These are phyloP conservation scores for Girardinichthys multiradiatus DNA, from an alignment of 2,113 vertebrate genomes.

Conservation along the genomic window DNA sequence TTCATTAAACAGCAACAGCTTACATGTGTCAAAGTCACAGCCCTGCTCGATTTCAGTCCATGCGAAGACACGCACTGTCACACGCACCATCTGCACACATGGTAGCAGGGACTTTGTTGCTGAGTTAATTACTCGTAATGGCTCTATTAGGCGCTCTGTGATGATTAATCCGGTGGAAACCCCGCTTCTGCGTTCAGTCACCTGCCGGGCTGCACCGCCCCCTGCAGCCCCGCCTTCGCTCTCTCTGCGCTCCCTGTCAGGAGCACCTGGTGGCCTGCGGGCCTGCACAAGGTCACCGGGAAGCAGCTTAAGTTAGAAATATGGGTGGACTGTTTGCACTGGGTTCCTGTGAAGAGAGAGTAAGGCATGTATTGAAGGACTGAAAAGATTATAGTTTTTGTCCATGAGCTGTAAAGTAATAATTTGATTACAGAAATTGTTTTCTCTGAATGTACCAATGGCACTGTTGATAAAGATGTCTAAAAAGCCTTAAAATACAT, in stretches of 20 bases:
- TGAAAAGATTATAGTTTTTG: too few relatives aligned
- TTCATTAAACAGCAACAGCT: slow-evolving; percentile 46
- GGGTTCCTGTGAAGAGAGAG: neutral
- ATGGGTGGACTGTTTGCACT: neutral
- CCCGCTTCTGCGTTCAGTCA: slow-evolving; percentile 54
- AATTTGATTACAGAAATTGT: too few relatives aligned
- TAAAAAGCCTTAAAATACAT: neutral
- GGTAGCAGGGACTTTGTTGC: slow-evolving; percentile 49
- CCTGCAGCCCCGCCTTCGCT: slow-evolving; percentile 19
- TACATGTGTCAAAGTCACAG: slow-evolving; percentile 47
- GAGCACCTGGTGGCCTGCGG: slow-evolving; percentile 32
- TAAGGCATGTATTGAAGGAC: too few relatives aligned
- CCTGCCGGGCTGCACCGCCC: slow-evolving; percentile 41
- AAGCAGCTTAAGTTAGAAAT: slow-evolving; percentile 5
- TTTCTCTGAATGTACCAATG: neutral
- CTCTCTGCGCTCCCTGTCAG: slow-evolving; percentile 29
- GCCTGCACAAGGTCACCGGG: slow-evolving; percentile 59
- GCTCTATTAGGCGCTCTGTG: slow-evolving; percentile 65
- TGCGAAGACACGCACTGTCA: neutral
- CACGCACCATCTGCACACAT: slow-evolving; percentile 31
- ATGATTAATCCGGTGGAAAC: slow-evolving; percentile 71
- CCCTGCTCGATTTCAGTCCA: neutral
- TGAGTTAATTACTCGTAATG: slow-evolving; percentile 78
- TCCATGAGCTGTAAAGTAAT: too few relatives aligned
- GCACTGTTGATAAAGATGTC: neutral